Base-by-base conservation (phyloP, 2,797 vertebrate genomes). In the Neosilurus mollespiculum region DNA sequence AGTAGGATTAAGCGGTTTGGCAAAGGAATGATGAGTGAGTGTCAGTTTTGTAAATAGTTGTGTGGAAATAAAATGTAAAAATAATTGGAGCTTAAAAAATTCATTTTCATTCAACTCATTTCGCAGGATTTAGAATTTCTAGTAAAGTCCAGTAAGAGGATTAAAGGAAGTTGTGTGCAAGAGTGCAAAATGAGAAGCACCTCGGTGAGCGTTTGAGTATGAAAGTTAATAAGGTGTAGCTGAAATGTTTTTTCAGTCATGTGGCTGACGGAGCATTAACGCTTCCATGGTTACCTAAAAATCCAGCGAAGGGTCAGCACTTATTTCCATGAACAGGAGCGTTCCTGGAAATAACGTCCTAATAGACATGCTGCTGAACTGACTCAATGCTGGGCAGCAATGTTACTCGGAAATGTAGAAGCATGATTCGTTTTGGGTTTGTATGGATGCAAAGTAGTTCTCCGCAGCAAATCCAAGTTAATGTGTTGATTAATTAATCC, bases 161-260 rank as follows among this genome's bases (percentile, higher is more conserved):
- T 59, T 37, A 59, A 76, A 76, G 56, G 73, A 11, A 76, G 54
- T 56, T 56, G 9, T 76, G 22, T 22, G 26, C 65, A 15, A 30
- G 70, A n/a, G 18, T 65, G 24, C 58, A 16, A 30, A 81, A 73
- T 26, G 67, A 62, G 67, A 59, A 59, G 73, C 18, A 34, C 15
- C 72, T 77, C 34, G 4, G 34, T 18, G 51, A n/a, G 3, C 59
- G 16, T 64, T n/a, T n/a, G 59, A 65, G 70, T 37, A 34, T 75
- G 30, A 75, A 75, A 72, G 58, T 82, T 75, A 82, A 82, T 82
- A 75, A 82, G 51, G 61, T 75, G 81, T 65, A 65, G 59, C 18
- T 24, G 71, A 75, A 64, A 65, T 15, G 59, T 54, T 75, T 75
- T 66, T 64, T 43, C 43, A 64, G 76, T 78, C 59, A 12, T 56